These are phyloP conservation scores for Dolichotis patagonum DNA, from an alignment of 2,113 vertebrate species.

Conservation along the genomic window DNA sequence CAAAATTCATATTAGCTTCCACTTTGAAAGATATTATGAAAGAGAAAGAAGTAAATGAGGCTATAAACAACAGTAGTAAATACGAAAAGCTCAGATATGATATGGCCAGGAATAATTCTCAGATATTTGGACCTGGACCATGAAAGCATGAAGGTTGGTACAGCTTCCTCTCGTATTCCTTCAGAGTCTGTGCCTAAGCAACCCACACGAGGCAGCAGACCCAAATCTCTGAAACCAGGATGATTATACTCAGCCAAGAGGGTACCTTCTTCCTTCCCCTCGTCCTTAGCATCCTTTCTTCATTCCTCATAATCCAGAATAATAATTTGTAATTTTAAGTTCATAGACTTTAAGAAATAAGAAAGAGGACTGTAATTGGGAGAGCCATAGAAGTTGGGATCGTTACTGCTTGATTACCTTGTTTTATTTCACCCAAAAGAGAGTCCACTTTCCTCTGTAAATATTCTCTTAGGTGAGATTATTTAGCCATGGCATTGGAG, in stretches of 20 bases:
- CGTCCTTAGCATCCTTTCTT: neutral
- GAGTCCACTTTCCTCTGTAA: neutral
- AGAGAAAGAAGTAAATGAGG: conserved; percentile 66
- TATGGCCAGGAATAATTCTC: conserved; percentile 15
- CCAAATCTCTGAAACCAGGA: neutral
- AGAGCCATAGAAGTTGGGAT: neutral
- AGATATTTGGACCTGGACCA: neutral
- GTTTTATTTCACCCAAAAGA: neutral
- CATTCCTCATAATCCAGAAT: neutral
- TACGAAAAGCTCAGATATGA: conserved; percentile 7
- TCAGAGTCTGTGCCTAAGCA: neutral
- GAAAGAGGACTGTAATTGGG: neutral
- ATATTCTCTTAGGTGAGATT: neutral
- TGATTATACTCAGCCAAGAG: neutral
- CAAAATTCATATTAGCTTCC: conserved; percentile 75
- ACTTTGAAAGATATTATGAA: conserved; percentile 69
- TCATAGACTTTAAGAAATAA: neutral
- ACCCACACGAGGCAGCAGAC: neutral
- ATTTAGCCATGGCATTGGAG: neutral
- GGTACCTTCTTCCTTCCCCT: neutral
- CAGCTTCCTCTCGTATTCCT: neutral
- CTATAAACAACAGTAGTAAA: conserved; percentile 66
- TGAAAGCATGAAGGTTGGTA: neutral
- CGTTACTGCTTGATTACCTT: neutral
- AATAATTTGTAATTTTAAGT: neutral